Evolutionary conservation across 2,797 vertebrate species (phyloP), one percentile per base, ranked within the genome.

Genomic region (Schizothorax lantsangensis): DNA sequence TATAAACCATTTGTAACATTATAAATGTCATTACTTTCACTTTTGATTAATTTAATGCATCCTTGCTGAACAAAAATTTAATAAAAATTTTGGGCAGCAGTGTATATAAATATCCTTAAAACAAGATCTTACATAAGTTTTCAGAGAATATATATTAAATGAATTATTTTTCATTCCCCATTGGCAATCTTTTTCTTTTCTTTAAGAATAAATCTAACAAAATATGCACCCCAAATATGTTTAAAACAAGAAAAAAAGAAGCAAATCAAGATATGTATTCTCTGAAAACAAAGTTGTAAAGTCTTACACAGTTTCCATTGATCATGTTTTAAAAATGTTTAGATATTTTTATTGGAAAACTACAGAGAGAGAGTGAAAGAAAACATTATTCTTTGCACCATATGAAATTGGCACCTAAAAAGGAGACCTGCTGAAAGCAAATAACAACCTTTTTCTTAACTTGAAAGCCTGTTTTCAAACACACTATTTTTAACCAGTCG

Each of bases 351-450:
- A 30, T 64, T 17, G 38, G 1, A 80, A 64, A 79, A 19, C 30
- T 23, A 57, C 10, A 78, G 10, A 57, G 33, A 68, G 30, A 21
- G 64, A 19, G 15, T 5, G 52, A 36, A 19, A 36, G n/a, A 38
- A 3, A 14, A 33, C 26, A 12, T 2, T 6, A 38, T 23, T 38
- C 19, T 23, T 43, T 43, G 8, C 36, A 10, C 33, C n/a, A 15
- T 62, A 26, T 45, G 15, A 79, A 79, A 62, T 38, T 78, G 75
- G 1, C 73, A 75, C 15, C n/a, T 30, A 11, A 75, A 75, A 75
- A 52, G 23, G 73, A 38, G 54, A 54, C 57, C 78, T 62, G 54
- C 38, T 62, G 49, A 78, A 57, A 57, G 75, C 49, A 78, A 78
- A 78, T 52, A n/a, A 43, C 69, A 78, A 23, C 21, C 30, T 78